Percentiles rank a stretch among this genome's conserved stretches.
These are phyloP conservation scores for Maccullochella peelii DNA, from an alignment of 2,113 vertebrate genomes.

Conservation along the genomic window DNA sequence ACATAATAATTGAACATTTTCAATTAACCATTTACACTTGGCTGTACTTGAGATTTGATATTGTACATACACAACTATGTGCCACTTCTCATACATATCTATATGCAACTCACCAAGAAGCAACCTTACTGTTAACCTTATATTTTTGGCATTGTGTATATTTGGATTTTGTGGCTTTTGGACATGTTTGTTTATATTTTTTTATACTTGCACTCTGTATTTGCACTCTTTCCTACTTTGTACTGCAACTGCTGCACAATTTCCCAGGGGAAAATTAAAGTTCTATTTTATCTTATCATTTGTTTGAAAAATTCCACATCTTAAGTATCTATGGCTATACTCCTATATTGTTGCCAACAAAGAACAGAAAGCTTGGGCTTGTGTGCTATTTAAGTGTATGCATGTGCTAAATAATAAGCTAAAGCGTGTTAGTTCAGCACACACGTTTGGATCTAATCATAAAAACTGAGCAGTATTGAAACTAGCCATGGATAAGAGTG, in stretches of 20 bases:
- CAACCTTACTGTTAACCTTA: too few relatives aligned
- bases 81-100: background rate
- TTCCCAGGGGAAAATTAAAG: too few relatives aligned
- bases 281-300: too few relatives aligned
- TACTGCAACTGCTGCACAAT: too few relatives aligned
- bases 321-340: background rate
- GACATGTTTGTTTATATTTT: too few relatives aligned
- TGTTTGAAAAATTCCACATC: background rate
- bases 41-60: background rate
- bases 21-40: too few relatives aligned
- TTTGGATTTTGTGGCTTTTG: too few relatives aligned
- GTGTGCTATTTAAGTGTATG: background rate
- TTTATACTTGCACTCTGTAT: too few relatives aligned
- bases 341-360: background rate
- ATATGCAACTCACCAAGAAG: too few relatives aligned
- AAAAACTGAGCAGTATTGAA: slow-evolving; percentile 21
- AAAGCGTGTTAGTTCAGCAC: background rate
- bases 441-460: slow-evolving; percentile 1
- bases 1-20: background rate
- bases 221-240: too few relatives aligned
- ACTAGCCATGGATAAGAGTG: background rate
- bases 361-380: background rate
- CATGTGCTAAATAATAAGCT: slow-evolving; percentile 7
- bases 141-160: too few relatives aligned
- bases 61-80: background rate